Conservation (phyloP, 2,888 invertebrate genomes). For the Phengaris alcon region DNA sequence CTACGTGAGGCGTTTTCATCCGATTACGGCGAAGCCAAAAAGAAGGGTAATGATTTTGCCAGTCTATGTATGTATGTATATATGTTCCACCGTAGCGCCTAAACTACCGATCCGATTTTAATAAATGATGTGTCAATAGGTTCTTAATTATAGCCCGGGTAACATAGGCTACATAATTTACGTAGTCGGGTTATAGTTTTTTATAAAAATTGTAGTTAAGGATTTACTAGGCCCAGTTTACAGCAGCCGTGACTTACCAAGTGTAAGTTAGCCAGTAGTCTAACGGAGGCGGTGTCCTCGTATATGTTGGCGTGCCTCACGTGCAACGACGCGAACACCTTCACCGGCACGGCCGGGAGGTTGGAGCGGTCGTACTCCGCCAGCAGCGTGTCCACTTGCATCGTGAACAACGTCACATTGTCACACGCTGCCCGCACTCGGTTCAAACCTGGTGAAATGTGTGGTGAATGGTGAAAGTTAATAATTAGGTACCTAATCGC, state of each 20-base stretch:
- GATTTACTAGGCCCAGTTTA: no score
- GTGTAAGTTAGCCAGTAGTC: conserved; percentile 64
- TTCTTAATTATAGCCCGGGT: no score
- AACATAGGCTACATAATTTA: no score
- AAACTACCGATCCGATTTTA: no score
- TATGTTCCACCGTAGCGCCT: no score
- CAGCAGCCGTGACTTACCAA: conserved; percentile 68
- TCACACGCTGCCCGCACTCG: conserved; percentile 40
- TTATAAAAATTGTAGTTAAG: no score
- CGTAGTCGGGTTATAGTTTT: no score
- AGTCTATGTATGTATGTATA: no score
- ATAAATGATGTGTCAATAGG: no score
- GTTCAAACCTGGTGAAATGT: neutral
- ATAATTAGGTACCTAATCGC: neutral
- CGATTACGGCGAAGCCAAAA: no score
- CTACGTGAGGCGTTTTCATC: no score
- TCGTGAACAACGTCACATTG: conserved; percentile 54
- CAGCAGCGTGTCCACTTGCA: conserved; percentile 60
- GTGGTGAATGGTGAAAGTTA: neutral
- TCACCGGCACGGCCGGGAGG: conserved; percentile 53
- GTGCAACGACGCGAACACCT: conserved; percentile 76
- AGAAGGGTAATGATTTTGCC: no score
- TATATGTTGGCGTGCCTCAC: conserved; percentile 83
- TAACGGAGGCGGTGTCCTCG: conserved; percentile 80
- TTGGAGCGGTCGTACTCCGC: conserved; percentile 67